A percentile compares a stretch with the other conserved stretches of the same genome.
Evolutionary conservation across 1,140 invertebrate genomes (phyloP).

Genomic region (Oppia nitens): DNA sequence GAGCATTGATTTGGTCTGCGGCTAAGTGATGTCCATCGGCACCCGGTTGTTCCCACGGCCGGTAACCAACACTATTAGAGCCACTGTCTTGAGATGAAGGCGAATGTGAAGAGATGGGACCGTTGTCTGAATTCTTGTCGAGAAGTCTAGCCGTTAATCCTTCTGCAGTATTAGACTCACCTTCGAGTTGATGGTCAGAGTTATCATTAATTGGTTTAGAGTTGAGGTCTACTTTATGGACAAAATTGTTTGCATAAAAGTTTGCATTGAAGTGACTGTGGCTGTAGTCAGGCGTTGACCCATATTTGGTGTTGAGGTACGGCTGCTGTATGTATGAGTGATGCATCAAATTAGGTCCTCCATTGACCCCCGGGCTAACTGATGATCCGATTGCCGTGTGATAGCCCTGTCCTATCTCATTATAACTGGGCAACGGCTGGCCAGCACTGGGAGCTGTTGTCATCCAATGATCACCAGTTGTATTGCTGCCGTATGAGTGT

Average conservation of each 20-base stretch:
- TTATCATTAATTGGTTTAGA: not conserved
- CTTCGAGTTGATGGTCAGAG: not conserved
- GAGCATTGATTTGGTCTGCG: slow-evolving; percentile 14
- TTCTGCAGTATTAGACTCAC: slow-evolving; percentile 15
- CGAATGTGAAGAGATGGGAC: slow-evolving; percentile 9
- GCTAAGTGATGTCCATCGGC: slow-evolving; percentile 8
- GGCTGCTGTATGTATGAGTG: not conserved
- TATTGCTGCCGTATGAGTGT: not conserved
- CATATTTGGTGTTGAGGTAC: not conserved
- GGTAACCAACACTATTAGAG: slow-evolving; percentile 16
- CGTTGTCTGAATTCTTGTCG: slow-evolving; percentile 12
- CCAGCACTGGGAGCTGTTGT: not conserved
- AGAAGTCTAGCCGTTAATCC: slow-evolving; percentile 18
- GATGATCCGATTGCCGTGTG: not conserved
- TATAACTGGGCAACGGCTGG: not conserved
- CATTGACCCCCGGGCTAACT: not conserved
- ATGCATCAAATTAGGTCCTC: not conserved
- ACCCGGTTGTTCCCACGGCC: slow-evolving; percentile 18
- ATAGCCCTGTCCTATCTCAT: not conserved
- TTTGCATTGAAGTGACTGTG: not conserved
- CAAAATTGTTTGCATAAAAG: not conserved
- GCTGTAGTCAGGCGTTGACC: not conserved
- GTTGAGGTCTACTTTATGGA: not conserved
- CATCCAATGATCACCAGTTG: not conserved
- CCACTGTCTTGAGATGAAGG: slow-evolving; percentile 18